phyloP scores from a whole-genome alignment of 2,113 vertebrate genomes.

The Etia nguti region DNA sequence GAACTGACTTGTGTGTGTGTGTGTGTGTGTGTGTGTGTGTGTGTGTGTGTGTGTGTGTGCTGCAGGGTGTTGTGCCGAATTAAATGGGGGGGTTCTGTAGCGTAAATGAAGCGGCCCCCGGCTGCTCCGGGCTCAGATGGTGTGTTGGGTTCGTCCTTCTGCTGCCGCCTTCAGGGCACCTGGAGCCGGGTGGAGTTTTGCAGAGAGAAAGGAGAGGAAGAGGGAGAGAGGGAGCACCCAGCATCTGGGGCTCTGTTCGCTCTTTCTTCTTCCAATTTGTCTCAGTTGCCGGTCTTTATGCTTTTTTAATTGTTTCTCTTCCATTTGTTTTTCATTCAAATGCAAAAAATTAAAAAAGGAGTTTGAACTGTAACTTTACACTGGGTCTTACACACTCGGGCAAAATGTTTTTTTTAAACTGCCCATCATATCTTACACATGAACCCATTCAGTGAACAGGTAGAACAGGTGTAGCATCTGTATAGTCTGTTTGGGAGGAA shows the following conservation, averaged over 20 bases:
- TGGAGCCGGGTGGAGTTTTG: slow-evolving; percentile 25
- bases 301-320: not conserved
- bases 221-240: not conserved
- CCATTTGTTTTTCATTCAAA: not conserved
- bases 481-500: not conserved
- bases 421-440: not conserved
- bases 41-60: not conserved
- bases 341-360: not conserved
- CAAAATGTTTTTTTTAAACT: not conserved
- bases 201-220: not conserved
- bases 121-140: slow-evolving; percentile 47
- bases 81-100: slow-evolving; percentile 49
- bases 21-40: not conserved
- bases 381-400: not conserved
- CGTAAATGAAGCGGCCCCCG: slow-evolving; percentile 38
- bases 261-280: not conserved
- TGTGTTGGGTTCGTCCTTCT: slow-evolving; percentile 39
- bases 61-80: slow-evolving; percentile 17
- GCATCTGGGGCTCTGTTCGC: slow-evolving; percentile 6
- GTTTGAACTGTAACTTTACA: not conserved
- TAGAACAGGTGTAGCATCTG: not conserved
- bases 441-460: not conserved
- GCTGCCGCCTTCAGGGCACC: slow-evolving; percentile 37
- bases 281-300: not conserved
- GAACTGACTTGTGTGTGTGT: not conserved